Evolutionary conservation across 2,797 vertebrate species (phyloP).

Genomic region (Phataginus tetradactyla): DNA sequence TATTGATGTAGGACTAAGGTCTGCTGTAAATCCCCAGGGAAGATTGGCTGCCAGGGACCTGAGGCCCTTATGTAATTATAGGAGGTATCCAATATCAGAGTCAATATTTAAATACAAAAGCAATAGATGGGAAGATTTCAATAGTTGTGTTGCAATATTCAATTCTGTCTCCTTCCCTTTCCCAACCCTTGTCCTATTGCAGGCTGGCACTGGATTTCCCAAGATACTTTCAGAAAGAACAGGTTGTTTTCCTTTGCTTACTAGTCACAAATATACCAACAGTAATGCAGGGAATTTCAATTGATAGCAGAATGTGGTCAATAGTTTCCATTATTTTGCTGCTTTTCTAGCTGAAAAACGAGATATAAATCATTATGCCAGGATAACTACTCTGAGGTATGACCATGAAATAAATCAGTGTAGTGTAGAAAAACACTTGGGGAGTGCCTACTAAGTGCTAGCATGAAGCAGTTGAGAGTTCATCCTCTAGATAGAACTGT

Average conservation of each 20-base stretch:
- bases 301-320: not conserved
- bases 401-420: not conserved
- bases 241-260: not conserved
- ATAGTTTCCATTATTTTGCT: conserved; percentile 6
- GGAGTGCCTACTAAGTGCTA: not conserved
- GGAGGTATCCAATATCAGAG: not conserved
- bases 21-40: not conserved
- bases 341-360: conserved; percentile 9
- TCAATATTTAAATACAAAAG: not conserved
- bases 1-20: not conserved
- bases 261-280: not conserved
- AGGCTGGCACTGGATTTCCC: not conserved
- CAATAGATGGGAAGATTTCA: not conserved
- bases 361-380: not conserved
- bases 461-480: not conserved
- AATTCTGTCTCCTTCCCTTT: not conserved
- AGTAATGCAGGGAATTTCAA: not conserved
- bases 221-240: not conserved
- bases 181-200: not conserved
- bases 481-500: not conserved
- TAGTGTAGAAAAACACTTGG: not conserved
- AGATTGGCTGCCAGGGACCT: not conserved
- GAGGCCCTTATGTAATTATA: not conserved
- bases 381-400: not conserved
- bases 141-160: not conserved